A percentile compares a stretch with the other conserved stretches of the same genome.
phyloP scores from a whole-genome alignment of 2,113 vertebrate genomes.

The Thryonomys swinderianus region DNA sequence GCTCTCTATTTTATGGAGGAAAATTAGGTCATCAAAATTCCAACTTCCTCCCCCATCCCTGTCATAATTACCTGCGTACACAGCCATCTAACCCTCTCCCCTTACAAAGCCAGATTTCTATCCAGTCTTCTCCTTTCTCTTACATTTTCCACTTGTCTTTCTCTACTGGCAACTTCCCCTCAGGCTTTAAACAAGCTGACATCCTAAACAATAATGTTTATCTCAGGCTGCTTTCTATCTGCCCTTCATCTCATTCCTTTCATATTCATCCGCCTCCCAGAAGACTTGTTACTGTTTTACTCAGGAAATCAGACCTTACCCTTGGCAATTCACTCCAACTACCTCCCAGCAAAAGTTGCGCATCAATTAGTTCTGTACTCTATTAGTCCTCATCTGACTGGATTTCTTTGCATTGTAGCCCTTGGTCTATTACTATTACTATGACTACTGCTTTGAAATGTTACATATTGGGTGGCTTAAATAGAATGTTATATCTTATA shows the following conservation, averaged over 20 bases:
- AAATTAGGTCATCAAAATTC: not conserved
- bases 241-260: not conserved
- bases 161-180: not conserved
- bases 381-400: not conserved
- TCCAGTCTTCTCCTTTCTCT: not conserved
- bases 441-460: not conserved
- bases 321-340: not conserved
- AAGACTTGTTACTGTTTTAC: not conserved
- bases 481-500: not conserved
- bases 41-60: not conserved
- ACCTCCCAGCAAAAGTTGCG: not conserved
- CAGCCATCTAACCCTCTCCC: not conserved
- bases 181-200: not conserved
- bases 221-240: not conserved
- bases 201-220: not conserved
- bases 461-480: not conserved
- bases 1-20: not conserved
- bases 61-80: not conserved
- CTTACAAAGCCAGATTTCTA: not conserved
- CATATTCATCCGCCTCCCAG: not conserved
- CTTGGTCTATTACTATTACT: not conserved
- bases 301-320: not conserved
- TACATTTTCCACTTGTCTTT: not conserved
- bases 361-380: not conserved
- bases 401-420: not conserved